phyloP scores from a whole-genome alignment of 2,113 vertebrate genomes.

The Poicephalus gulielmi region DNA sequence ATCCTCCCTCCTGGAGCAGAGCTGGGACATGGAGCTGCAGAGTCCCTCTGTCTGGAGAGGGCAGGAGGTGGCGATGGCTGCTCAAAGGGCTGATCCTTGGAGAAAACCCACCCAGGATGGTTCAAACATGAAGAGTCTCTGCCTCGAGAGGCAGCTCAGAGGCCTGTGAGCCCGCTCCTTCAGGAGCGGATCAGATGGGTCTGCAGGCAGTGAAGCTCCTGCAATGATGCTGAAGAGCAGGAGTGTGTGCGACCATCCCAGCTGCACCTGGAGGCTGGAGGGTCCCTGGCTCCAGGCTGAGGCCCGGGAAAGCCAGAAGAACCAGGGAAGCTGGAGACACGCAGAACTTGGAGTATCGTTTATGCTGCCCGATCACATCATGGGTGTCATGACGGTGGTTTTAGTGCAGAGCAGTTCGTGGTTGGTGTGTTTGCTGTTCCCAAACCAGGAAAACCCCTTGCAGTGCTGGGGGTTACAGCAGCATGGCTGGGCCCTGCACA shows the following conservation, averaged over 20 bases:
- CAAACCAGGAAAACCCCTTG: neutral
- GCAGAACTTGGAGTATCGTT: fast-evolving
- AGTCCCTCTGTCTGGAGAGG: neutral
- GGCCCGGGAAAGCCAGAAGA: neutral
- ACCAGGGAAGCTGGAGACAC: neutral
- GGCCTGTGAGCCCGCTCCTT: neutral
- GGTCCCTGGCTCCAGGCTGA: neutral
- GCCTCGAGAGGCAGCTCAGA: neutral
- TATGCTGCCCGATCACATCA: no score
- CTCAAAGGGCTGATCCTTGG: neutral
- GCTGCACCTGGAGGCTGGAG: neutral
- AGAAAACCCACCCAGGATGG: neutral
- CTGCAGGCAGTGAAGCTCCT: neutral
- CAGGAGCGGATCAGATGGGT: neutral
- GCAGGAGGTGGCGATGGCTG: neutral
- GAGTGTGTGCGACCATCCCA: neutral
- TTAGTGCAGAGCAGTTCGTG: neutral
- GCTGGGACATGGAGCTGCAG: neutral
- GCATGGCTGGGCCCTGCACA: neutral
- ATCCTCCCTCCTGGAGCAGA: neutral
- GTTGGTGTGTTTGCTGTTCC: neutral
- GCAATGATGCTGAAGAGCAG: neutral
- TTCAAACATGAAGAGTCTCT: neutral
- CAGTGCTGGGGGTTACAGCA: neutral
- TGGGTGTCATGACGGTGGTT: no score